Percentiles rank a stretch among this genome's conserved stretches.
Evolutionary conservation across 1,140 invertebrate species (phyloP).

Genomic region (Drosophila pectinifera): DNA sequence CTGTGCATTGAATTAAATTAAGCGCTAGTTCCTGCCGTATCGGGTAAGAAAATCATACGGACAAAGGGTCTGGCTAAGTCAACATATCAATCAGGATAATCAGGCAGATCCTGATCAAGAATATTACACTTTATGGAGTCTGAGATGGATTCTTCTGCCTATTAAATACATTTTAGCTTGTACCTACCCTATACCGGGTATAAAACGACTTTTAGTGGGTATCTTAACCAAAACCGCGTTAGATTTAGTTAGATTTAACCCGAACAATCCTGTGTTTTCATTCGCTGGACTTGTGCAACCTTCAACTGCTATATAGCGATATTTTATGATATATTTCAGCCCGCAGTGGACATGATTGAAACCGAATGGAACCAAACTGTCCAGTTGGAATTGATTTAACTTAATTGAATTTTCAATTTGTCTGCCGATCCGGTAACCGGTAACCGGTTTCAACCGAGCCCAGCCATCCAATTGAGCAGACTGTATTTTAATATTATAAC

Average conservation of each 20-base stretch:
- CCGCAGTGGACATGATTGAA: conserved; percentile 10
- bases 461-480: conserved; percentile 35
- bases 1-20: too few species aligned
- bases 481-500: conserved; percentile 24
- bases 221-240: neutral
- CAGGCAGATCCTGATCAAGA: neutral
- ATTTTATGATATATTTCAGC: conserved; percentile 28
- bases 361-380: conserved; percentile 31
- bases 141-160: too few species aligned
- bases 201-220: too few species aligned
- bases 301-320: neutral
- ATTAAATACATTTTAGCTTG: neutral
- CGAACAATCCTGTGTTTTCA: neutral
- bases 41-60: too few species aligned
- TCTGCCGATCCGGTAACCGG: conserved; percentile 12
- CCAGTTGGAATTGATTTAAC: conserved; percentile 57
- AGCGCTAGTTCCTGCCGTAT: neutral
- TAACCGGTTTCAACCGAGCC: conserved; percentile 52
- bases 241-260: neutral
- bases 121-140: neutral
- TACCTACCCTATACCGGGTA: neutral
- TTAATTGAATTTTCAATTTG: conserved; percentile 70
- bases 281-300: conserved; percentile 8
- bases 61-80: neutral
- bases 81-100: too few species aligned